phyloP scores from a whole-genome alignment of 2,888 invertebrate genomes.

The Hoplodrina blanda region DNA sequence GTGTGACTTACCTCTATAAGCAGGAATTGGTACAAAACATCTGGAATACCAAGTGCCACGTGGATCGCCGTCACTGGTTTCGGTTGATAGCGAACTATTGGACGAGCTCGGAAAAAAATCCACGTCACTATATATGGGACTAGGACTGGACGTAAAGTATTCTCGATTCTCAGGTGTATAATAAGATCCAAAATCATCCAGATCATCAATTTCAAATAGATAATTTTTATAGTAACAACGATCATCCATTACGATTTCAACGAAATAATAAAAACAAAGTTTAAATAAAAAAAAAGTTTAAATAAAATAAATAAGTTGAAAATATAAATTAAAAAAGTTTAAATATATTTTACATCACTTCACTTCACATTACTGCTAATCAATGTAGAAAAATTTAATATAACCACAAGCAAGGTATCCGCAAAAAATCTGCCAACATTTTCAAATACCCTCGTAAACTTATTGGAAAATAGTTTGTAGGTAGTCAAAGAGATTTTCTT shows the following conservation, averaged over 20 bases:
- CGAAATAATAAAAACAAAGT: background rate
- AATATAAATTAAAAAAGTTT: too few relatives aligned
- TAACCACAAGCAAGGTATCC: too few relatives aligned
- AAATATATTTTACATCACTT: too few relatives aligned
- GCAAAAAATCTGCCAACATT: background rate
- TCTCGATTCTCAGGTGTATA: background rate
- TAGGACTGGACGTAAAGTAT: background rate
- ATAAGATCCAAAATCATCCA: background rate
- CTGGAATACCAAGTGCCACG: background rate
- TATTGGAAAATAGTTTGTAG: background rate
- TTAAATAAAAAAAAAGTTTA: background rate
- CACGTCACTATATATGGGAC: background rate
- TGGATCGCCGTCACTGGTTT: background rate
- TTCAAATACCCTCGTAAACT: background rate
- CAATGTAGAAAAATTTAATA: background rate
- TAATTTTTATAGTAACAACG: background rate
- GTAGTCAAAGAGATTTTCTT: background rate
- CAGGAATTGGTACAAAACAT: background rate
- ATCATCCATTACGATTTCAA: background rate
- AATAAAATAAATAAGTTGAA: too few relatives aligned
- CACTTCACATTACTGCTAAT: too few relatives aligned
- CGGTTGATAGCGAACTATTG: background rate
- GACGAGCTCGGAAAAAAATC: background rate
- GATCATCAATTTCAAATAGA: conserved; percentile 2
- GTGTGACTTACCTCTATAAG: conserved; percentile 11